Evolutionary conservation across 2,797 vertebrate genomes (phyloP), one percentile per base, ranked within the genome.

Genomic region (Hozukius guyotensis): DNA sequence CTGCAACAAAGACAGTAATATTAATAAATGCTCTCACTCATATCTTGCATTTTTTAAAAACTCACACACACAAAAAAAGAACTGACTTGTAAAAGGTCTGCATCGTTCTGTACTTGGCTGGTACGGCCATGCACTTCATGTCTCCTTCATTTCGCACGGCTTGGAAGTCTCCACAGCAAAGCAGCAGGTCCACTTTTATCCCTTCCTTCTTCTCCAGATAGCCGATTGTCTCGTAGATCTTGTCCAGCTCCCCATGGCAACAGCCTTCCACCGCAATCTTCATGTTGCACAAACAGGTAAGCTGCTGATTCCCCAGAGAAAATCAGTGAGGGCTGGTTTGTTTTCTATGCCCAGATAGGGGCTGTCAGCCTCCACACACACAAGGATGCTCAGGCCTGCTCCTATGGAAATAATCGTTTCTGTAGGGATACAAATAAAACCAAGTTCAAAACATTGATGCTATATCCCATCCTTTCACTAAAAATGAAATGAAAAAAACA

Each of bases 121-220:
- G 98, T 25, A 99, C 97, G 0, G 98, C 98, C 98, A 99, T 99
- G 83, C 98, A 99, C 82, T 96, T 96, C 94, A 99, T 90, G 87
- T 99, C 98, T 2, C 96, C 98, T 92, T 99, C 97, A 75, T 99
- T 98, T 38, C 98, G 95, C 82, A 99, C 98, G 0, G 98, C 98
- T 87, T 99, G 98, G 90, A 99, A 99, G 91, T 99, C 98, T 2
- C 98, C 98, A 46, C 98, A 99, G 93, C 98, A 99, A 14, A 99
- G 96, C 72, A 99, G 93, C 64, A 99, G 87, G 55, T 99, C 98
- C 60, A 97, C 96, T 75, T 96, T 96, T 3, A 96, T 75, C 6
- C 94, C 96, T 75, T 97, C 96, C 57, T 97, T 97, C 70, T 94
- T 95, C 93, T 98, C 96, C 86, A 98, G 90, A 74, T 96, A 96